Evolutionary conservation across 2,888 invertebrate genomes (phyloP).

Genomic region (Tenthredo distinguenda): DNA sequence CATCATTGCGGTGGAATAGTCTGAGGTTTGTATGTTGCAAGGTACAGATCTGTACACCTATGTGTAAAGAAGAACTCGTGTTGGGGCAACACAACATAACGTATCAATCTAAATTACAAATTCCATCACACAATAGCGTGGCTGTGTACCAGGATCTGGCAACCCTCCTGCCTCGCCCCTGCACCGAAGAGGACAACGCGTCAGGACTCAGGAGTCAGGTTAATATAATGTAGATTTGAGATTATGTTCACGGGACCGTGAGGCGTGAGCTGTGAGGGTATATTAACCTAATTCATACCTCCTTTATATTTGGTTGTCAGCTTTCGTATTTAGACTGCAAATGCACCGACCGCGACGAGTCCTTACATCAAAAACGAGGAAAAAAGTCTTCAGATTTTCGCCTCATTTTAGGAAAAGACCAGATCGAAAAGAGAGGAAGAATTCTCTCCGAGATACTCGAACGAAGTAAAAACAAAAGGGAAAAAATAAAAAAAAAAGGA

Average conservation of each 20-base stretch:
- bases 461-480: background rate
- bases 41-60: slow-evolving; percentile 5
- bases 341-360: background rate
- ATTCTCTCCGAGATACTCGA: background rate
- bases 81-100: slow-evolving; percentile 66
- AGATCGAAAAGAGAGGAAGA: background rate
- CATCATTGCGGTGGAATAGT: background rate
- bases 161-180: slow-evolving; percentile 1
- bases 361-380: background rate
- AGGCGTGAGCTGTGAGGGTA: slow-evolving; percentile 64
- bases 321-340: background rate
- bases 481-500: background rate
- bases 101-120: slow-evolving; percentile 76
- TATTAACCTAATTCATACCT: slow-evolving; percentile 77
- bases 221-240: slow-evolving; percentile 58
- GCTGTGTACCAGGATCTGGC: slow-evolving; percentile 10
- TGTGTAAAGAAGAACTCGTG: slow-evolving; percentile 50
- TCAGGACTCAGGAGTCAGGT: slow-evolving; percentile 47
- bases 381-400: background rate
- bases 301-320: slow-evolving; percentile 75
- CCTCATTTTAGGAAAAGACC: background rate
- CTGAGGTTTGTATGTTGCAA: background rate
- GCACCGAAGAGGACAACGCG: background rate
- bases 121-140: slow-evolving; percentile 53
- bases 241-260: slow-evolving; percentile 61